Evolutionary conservation across 2,113 vertebrate genomes (phyloP).

Genomic region (Phasianus colchicus): DNA sequence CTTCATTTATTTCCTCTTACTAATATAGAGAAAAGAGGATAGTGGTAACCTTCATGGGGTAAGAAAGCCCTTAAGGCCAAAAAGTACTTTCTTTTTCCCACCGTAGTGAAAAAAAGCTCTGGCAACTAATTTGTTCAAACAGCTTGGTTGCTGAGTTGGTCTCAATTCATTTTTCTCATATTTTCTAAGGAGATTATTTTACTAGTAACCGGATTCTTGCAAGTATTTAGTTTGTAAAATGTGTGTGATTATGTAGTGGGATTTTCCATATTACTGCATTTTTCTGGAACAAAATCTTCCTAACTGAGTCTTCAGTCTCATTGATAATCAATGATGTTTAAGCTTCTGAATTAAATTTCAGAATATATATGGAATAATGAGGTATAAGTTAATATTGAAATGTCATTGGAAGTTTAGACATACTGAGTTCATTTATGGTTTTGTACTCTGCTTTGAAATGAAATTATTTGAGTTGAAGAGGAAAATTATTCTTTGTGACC

Average conservation of each 20-base stretch:
- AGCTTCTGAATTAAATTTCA: neutral
- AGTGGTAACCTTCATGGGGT: neutral
- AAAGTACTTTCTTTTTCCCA: neutral
- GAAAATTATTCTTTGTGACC: neutral
- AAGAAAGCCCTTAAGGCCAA: neutral
- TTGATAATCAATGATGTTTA: neutral
- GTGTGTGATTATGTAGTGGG: neutral
- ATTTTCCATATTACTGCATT: neutral
- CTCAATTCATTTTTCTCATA: neutral
- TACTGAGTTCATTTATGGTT: neutral
- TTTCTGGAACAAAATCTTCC: neutral
- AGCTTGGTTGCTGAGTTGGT: neutral
- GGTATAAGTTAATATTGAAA: neutral
- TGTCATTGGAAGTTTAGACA: neutral
- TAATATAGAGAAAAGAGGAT: neutral
- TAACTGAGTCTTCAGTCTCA: neutral
- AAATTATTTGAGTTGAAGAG: neutral
- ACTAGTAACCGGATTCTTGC: neutral
- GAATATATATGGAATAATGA: neutral
- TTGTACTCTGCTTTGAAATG: neutral
- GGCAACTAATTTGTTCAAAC: neutral
- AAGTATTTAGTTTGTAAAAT: neutral
- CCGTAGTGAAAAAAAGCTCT: neutral
- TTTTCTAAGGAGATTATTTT: neutral
- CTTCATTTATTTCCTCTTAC: neutral